phyloP scores from a whole-genome alignment of 2,113 vertebrate species.

The Anoura caudifer region DNA sequence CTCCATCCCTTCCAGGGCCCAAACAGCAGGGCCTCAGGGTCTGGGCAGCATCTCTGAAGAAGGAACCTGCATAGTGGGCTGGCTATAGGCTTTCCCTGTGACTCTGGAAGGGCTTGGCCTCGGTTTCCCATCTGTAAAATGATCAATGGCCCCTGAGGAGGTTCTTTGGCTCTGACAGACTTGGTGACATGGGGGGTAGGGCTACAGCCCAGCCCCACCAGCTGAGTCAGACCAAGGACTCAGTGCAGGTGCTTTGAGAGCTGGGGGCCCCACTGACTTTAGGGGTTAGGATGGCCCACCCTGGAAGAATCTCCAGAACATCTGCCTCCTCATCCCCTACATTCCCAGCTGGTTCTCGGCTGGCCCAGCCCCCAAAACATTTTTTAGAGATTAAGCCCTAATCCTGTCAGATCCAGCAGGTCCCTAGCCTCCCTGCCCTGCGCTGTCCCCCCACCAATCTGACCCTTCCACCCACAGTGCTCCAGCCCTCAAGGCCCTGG shows the following conservation, averaged over 20 bases:
- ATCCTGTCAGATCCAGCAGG: not conserved
- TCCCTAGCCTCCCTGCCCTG: not conserved
- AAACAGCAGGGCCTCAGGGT: not conserved
- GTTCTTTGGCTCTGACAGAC: not conserved
- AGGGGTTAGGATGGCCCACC: not conserved
- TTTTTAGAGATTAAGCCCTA: not conserved
- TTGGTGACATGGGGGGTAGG: not conserved
- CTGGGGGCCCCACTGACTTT: not conserved
- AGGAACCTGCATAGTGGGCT: not conserved
- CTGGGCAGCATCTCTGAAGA: not conserved
- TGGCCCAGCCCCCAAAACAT: not conserved
- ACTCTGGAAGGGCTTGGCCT: not conserved
- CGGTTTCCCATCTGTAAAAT: not conserved
- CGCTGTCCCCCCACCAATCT: not conserved
- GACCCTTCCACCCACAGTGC: not conserved
- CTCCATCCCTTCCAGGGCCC: not conserved
- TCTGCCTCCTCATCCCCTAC: not conserved
- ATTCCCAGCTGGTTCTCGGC: not conserved
- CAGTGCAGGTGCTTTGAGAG: not conserved
- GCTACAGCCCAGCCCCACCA: not conserved
- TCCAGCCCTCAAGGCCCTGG: not conserved
- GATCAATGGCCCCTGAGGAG: not conserved
- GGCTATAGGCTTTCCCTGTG: not conserved
- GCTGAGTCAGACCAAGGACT: slow-evolving; percentile 68
- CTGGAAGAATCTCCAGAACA: not conserved